Conservation (phyloP, 2,888 invertebrate genomes). For the Zeuzera pyrina region DNA sequence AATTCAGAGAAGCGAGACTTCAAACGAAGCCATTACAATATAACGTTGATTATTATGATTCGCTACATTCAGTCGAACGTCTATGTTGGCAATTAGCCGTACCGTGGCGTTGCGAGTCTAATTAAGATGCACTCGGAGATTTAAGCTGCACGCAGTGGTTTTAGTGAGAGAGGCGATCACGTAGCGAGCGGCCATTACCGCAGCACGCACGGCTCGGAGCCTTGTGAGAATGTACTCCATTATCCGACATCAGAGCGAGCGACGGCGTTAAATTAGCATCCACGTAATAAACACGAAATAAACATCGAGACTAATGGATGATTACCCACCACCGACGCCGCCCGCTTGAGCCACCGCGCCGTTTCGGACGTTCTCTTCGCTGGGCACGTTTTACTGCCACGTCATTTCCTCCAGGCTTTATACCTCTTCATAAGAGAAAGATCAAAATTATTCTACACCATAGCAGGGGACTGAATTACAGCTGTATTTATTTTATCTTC, state of each 20-base stretch:
- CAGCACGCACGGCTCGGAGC: conserved; percentile 19
- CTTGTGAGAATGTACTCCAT: conserved; percentile 29
- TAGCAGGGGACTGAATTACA: conserved; percentile 32
- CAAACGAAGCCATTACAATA: conserved; percentile 35
- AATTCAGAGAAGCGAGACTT: conserved; percentile 39
- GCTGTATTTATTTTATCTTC: conserved; percentile 50
- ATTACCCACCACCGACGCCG: conserved; percentile 25
- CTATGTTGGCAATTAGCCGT: conserved; percentile 29
- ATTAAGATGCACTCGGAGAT: conserved; percentile 38
- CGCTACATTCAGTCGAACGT: conserved; percentile 34
- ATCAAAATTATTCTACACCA: conserved; percentile 20
- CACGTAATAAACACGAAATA: conserved; percentile 56
- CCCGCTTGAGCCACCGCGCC: conserved; percentile 15
- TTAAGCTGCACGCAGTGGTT: conserved; percentile 26
- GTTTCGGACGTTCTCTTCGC: conserved; percentile 11
- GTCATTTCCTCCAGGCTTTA: too few relatives aligned
- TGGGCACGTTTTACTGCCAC: conserved; percentile 14
- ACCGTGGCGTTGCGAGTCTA: conserved; percentile 27
- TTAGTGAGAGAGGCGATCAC: conserved; percentile 24
- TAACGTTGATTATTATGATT: conserved; percentile 43
- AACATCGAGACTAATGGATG: conserved; percentile 64
- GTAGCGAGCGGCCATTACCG: conserved; percentile 25
- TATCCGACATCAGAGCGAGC: conserved; percentile 34
- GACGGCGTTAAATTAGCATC: conserved; percentile 46
- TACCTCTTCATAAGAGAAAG: conserved; percentile 25